phyloP scores from a whole-genome alignment of 1,140 invertebrate genomes.

The Eubasilissa regina region DNA sequence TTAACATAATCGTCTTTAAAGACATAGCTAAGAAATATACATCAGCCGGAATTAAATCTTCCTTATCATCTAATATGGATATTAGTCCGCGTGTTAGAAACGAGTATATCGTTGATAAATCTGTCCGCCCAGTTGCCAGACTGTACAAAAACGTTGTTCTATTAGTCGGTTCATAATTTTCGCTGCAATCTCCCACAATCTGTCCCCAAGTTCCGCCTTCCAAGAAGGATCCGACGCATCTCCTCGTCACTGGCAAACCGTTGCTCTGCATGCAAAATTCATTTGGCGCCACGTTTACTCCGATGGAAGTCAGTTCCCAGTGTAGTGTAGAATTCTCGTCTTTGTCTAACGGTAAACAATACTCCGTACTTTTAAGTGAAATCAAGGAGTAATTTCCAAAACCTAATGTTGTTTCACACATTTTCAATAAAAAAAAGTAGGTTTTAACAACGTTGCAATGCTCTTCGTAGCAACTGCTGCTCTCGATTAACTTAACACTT shows the following conservation, averaged over 20 bases:
- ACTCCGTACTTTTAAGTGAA: constrained; percentile 63
- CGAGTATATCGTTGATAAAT: constrained; percentile 62
- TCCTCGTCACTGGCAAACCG: constrained; percentile 69
- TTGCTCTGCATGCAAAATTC: constrained; percentile 71
- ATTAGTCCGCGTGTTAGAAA: constrained; percentile 66
- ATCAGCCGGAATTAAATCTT: constrained; percentile 70
- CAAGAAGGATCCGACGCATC: constrained; percentile 68
- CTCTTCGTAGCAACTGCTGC: constrained; percentile 19
- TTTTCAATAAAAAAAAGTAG: constrained; percentile 8
- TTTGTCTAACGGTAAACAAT: constrained; percentile 66
- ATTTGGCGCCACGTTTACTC: constrained; percentile 66
- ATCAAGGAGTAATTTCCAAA: constrained; percentile 34
- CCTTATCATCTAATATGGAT: constrained; percentile 63
- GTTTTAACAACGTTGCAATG: constrained; percentile 44
- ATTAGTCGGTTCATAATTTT: constrained; percentile 64
- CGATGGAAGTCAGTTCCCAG: constrained; percentile 68
- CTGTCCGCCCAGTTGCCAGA: constrained; percentile 64
- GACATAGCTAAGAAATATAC: constrained; percentile 72
- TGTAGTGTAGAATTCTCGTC: constrained; percentile 62
- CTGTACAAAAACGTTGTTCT: constrained; percentile 68
- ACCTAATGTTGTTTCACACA: neutral
- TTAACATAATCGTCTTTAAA: constrained; percentile 64
- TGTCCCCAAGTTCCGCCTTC: constrained; percentile 67
- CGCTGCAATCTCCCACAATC: constrained; percentile 66
- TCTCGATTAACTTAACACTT: constrained; percentile 31